Evolutionary conservation across 2,797 vertebrate genomes (phyloP).

Genomic region (Acipenser ruthenus): DNA sequence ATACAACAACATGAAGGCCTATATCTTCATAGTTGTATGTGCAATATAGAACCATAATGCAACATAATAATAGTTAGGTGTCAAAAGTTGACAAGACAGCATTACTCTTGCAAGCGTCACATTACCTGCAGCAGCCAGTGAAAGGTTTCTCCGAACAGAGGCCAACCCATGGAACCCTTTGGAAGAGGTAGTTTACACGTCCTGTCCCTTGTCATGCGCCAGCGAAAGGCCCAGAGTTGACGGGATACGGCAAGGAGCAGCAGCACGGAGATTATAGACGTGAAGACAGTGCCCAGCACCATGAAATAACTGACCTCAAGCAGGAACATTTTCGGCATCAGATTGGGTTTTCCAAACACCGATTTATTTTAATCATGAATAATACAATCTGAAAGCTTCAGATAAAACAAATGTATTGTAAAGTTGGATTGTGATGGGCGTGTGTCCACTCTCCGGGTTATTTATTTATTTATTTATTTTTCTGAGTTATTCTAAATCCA

Average conservation of each 20-base stretch:
- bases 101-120: not conserved
- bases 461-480: too few relatives aligned
- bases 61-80: too few relatives aligned
- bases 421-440: not conserved
- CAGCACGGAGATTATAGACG: slow-evolving; percentile 55
- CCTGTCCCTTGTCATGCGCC: slow-evolving; percentile 79
- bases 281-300: slow-evolving; percentile 57
- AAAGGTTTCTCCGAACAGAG: slow-evolving; percentile 87
- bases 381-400: too few relatives aligned
- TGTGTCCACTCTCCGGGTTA: not conserved
- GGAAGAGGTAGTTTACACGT: slow-evolving; percentile 75
- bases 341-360: slow-evolving; percentile 20
- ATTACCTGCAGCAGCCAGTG: slow-evolving; percentile 92
- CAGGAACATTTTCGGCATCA: slow-evolving; percentile 55
- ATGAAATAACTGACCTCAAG: slow-evolving; percentile 50
- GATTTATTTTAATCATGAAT: not conserved
- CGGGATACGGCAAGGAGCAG: slow-evolving; percentile 68
- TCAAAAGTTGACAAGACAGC: too few relatives aligned
- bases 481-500: not conserved
- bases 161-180: slow-evolving; percentile 93
- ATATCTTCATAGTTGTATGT: too few relatives aligned
- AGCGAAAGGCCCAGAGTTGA: slow-evolving; percentile 84
- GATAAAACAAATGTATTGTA: too few relatives aligned
- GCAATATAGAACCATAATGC: too few relatives aligned
- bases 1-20: not conserved